Evolutionary conservation across 2,888 invertebrate species (phyloP).

Genomic region (Ennomos quercinarius): DNA sequence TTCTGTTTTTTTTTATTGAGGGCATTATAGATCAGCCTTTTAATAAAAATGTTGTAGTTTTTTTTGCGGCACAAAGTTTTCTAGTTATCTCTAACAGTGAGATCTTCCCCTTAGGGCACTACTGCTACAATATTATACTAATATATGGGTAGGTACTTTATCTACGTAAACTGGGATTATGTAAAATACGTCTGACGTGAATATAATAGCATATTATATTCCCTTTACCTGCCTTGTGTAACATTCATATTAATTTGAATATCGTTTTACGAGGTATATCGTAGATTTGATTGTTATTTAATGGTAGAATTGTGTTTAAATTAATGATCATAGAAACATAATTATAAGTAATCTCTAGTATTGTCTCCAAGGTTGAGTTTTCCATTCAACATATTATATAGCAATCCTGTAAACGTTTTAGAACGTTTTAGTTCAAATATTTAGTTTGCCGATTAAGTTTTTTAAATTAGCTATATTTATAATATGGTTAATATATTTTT

Average conservation of each 20-base stretch:
- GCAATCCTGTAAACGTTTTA: too few relatives aligned
- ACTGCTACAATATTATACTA: slow-evolving; percentile 23
- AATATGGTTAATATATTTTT: too few relatives aligned
- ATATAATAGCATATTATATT: slow-evolving; percentile 38
- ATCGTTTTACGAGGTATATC: slow-evolving; percentile 29
- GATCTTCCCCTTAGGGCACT: slow-evolving; percentile 18
- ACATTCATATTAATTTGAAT: slow-evolving; percentile 36
- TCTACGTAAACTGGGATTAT: slow-evolving; percentile 35
- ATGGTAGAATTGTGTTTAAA: slow-evolving; percentile 12
- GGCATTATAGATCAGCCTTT: too few relatives aligned
- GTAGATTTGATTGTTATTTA: slow-evolving; percentile 27
- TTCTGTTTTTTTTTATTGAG: too few relatives aligned
- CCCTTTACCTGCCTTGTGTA: slow-evolving; percentile 34
- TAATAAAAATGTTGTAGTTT: too few relatives aligned
- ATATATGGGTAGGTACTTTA: slow-evolving; percentile 29
- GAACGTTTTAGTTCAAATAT: too few relatives aligned
- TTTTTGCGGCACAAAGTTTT: not conserved
- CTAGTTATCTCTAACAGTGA: slow-evolving; percentile 7
- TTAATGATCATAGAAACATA: not conserved
- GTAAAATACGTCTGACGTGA: slow-evolving; percentile 32
- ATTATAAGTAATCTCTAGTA: too few relatives aligned
- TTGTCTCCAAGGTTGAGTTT: too few relatives aligned
- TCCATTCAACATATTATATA: too few relatives aligned
- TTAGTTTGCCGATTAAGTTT: too few relatives aligned
- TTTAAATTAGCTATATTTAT: too few relatives aligned